Evolutionary conservation across 2,797 vertebrate species (phyloP).

Genomic region (Acropternis orthonyx): DNA sequence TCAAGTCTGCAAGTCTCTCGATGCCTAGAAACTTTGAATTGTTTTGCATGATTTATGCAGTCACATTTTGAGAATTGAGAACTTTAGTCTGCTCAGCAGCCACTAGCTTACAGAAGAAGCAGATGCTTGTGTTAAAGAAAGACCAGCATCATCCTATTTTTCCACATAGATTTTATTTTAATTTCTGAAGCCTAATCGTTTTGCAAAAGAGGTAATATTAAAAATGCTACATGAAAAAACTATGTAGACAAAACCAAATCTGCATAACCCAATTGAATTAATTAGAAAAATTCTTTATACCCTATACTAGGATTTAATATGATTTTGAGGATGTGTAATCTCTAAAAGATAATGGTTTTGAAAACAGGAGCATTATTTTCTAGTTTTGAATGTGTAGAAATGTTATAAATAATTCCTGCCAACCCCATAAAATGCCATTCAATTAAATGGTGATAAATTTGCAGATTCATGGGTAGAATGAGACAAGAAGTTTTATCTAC

Average conservation of each 20-base stretch:
- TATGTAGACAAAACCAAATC: conserved; percentile 59
- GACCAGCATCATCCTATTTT: neutral
- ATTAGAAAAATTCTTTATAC: conserved; percentile 65
- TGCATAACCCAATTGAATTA: conserved; percentile 74
- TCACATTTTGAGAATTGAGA: conserved; percentile 41
- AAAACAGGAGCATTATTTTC: conserved; percentile 68
- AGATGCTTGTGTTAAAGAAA: conserved; percentile 10
- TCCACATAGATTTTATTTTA: neutral
- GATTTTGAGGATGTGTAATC: conserved; percentile 66
- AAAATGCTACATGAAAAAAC: conserved; percentile 28
- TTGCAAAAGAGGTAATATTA: conserved; percentile 17
- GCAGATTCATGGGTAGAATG: conserved; percentile 23
- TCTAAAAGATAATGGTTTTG: conserved; percentile 62
- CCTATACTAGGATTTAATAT: conserved; percentile 50
- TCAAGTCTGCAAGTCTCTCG: conserved; percentile 54
- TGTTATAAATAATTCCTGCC: conserved; percentile 57
- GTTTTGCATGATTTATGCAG: conserved; percentile 58
- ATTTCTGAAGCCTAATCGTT: conserved; percentile 28
- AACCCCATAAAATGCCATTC: conserved; percentile 41
- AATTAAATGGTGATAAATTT: conserved; percentile 27
- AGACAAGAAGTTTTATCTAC: conserved; percentile 16
- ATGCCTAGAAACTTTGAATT: conserved; percentile 51
- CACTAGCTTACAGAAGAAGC: conserved; percentile 4
- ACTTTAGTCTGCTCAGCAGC: conserved; percentile 10
- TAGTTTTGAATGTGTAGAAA: conserved; percentile 56